Evolutionary conservation across 2,888 invertebrate species (phyloP).

Genomic region (Thecophora atra): DNA sequence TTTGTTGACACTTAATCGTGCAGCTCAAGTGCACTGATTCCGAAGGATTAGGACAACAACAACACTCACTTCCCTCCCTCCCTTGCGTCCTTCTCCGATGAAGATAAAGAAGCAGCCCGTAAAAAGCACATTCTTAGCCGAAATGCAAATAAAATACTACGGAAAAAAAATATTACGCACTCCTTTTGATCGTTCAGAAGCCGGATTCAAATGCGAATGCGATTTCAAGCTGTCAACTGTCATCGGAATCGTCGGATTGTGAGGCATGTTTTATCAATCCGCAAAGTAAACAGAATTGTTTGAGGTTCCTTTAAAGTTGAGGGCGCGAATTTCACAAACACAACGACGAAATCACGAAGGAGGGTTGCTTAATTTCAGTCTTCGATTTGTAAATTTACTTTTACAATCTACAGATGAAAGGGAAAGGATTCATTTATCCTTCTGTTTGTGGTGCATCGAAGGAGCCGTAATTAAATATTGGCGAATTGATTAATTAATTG

Average conservation of each 20-base stretch:
- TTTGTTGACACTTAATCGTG: slow-evolving; percentile 27
- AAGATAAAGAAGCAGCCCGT: neutral
- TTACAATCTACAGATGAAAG: no score
- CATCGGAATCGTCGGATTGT: slow-evolving; percentile 9
- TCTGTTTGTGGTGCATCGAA: no score
- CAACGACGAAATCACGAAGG: neutral
- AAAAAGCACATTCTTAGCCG: slow-evolving; percentile 27
- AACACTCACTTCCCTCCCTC: neutral
- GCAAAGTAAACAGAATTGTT: slow-evolving; percentile 29
- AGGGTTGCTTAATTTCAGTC: neutral
- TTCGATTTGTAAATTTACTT: no score
- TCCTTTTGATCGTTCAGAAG: neutral
- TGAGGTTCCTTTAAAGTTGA: slow-evolving; percentile 11
- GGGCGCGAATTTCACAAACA: neutral
- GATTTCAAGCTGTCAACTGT: slow-evolving; percentile 32
- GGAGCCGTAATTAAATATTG: no score
- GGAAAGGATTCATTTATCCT: no score
- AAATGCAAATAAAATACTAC: slow-evolving; percentile 15
- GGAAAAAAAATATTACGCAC: neutral
- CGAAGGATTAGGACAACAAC: neutral
- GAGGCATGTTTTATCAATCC: slow-evolving; percentile 36
- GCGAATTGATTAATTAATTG: no score
- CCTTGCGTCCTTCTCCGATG: neutral
- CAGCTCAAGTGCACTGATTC: slow-evolving; percentile 25
- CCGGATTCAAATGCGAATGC: neutral